A percentile compares a stretch with the other conserved stretches of the same genome.
These are phyloP conservation scores for Anguilla japonica DNA, from an alignment of 2,113 vertebrate genomes.

Conservation along the genomic window DNA sequence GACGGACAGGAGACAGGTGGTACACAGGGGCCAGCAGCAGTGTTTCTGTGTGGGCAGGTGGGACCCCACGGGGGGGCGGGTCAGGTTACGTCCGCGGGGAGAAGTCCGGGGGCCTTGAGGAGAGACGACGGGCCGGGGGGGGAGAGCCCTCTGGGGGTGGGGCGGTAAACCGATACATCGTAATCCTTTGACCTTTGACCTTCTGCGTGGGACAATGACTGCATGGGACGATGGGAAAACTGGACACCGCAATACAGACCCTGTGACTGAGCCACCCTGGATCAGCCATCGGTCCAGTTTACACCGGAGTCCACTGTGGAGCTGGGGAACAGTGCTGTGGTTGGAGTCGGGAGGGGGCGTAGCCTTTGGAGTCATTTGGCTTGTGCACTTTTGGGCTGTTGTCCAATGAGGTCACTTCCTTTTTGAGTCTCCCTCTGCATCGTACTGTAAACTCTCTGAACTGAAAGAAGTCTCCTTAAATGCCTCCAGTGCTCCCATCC, in stretches of 20 bases:
- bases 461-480: too few species aligned
- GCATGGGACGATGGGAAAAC: background rate
- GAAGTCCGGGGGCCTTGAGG: background rate
- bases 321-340: background rate
- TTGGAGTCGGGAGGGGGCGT: background rate
- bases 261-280: background rate
- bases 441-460: too few species aligned
- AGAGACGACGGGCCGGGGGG: background rate
- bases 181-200: background rate
- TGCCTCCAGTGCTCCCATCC: too few species aligned
- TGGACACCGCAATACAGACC: background rate
- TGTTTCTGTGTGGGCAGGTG: conserved; percentile 14
- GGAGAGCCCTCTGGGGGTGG: background rate
- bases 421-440: too few species aligned
- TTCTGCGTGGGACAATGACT: background rate
- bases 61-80: background rate
- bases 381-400: background rate
- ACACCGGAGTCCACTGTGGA: background rate
- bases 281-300: background rate
- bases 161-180: background rate
- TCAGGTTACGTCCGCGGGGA: background rate
- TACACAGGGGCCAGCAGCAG: background rate
- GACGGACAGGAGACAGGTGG: background rate
- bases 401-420: too few species aligned
- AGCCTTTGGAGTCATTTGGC: background rate